phyloP scores from a whole-genome alignment of 2,888 invertebrate species.

The Merodon equestris region DNA sequence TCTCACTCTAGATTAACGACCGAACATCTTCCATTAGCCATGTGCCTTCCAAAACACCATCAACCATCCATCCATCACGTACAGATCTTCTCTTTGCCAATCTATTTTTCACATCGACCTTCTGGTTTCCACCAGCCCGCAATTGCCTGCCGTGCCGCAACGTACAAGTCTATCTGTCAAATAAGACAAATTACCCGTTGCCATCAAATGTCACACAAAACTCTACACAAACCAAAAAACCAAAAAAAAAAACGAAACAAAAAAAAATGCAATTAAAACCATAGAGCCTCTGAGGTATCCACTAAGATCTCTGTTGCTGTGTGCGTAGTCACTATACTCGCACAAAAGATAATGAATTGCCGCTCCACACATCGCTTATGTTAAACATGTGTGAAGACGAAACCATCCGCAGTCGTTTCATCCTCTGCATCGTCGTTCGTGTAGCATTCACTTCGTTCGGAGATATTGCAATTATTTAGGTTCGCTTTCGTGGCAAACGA shows the following conservation, averaged over 20 bases:
- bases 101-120: conserved; percentile 37
- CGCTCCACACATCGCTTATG: conserved; percentile 71
- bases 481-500: conserved; percentile 14
- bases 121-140: conserved; percentile 17
- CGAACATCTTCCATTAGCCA: conserved; percentile 50
- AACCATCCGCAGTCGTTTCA: conserved; percentile 24
- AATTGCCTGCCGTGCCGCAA: conserved; percentile 21
- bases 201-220: conserved; percentile 62
- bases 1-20: conserved; percentile 54
- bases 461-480: conserved; percentile 61
- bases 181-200: conserved; percentile 64
- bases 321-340: conserved; percentile 16
- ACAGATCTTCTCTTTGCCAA: conserved; percentile 22
- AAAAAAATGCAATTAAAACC: conserved; percentile 59
- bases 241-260: too few relatives aligned
- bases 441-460: conserved; percentile 1
- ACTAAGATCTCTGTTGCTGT: background rate
- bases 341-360: conserved; percentile 63
- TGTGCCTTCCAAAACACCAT: conserved; percentile 53
- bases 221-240: conserved; percentile 41
- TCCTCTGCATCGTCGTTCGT: conserved; percentile 11
- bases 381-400: conserved; percentile 68
- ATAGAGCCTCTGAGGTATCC: conserved; percentile 1
- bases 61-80: conserved; percentile 47
- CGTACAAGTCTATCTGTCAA: conserved; percentile 44